A percentile compares a stretch with the other conserved stretches of the same genome.
These are phyloP conservation scores for Cabera pusaria DNA, from an alignment of 2,888 invertebrate genomes.

Conservation along the genomic window DNA sequence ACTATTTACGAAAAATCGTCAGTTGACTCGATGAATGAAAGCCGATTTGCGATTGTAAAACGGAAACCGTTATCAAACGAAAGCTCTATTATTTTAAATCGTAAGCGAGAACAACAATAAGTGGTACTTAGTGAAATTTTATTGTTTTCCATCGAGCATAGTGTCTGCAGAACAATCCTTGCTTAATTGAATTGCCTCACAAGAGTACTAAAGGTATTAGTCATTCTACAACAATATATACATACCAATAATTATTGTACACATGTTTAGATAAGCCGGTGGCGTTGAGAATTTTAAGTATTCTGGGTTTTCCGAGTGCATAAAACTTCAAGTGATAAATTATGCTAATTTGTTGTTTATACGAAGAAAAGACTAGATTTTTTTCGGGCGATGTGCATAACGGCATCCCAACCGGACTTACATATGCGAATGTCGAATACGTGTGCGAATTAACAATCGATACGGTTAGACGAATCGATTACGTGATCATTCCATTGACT, in stretches of 20 bases:
- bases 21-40: constrained; percentile 16
- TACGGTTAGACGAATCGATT: constrained; percentile 33
- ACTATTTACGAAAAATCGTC: constrained; percentile 17
- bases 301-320: constrained; percentile 41
- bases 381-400: constrained; percentile 36
- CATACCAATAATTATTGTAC: constrained; percentile 33
- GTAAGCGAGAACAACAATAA: constrained; percentile 21
- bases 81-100: constrained; percentile 7
- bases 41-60: constrained; percentile 5
- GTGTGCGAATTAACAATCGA: constrained; percentile 44
- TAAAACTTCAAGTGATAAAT: constrained; percentile 14
- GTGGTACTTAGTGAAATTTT: constrained; percentile 27
- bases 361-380: constrained; percentile 25
- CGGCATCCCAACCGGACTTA: constrained; percentile 50
- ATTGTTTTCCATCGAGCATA: constrained; percentile 34
- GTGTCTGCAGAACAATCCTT: constrained; percentile 42
- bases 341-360: constrained; percentile 11
- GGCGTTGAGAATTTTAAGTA: constrained; percentile 30
- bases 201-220: constrained; percentile 34
- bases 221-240: constrained; percentile 42
- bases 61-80: constrained; percentile 8
- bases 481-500: constrained; percentile 49
- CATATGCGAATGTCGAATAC: constrained; percentile 32
- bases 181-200: constrained; percentile 52
- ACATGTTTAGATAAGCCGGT: constrained; percentile 21